Base-by-base conservation (phyloP, 2,797 vertebrate genomes). In the Typhlichthys eigenmanni region DNA sequence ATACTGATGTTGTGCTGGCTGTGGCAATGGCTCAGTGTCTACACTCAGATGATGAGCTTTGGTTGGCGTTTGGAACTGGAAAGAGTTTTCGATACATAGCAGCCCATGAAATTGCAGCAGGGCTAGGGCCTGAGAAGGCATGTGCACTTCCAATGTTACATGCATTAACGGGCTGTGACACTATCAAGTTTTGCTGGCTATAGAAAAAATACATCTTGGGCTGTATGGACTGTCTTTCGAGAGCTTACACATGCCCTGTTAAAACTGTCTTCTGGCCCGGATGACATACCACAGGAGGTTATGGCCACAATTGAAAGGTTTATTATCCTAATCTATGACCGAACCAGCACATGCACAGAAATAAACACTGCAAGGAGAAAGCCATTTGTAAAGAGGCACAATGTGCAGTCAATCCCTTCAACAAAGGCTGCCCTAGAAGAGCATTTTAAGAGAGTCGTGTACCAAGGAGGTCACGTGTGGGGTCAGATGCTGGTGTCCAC, bases 151-250 rank as follows among this genome's bases (percentile, higher is more conserved):
- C 66, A 24, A 47, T 70, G 50, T 59, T 70, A 2, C 68, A 64
- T 59, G 68, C 55, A 13, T 14, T 70, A 24, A 70, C 29, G 6
- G 62, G 68, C 9, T 70, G 62, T 14, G 38, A 70, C 62, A 53
- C 68, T 47, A 47, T 64, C 56, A 1, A 55, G 53, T 13, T 55
- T 55, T 55, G 53, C 24, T 32, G 17, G 5, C 19, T 19, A 19
- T 19, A 29, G 11, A 2, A 55, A 55, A 29, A 55, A 55, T 4
- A 34, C 53, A 29, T 17, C 2, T 1, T 55, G 53, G 53, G 24
- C 53, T 29, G 24, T 55, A 55, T 55, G 29, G 19, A 24, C 19
- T 24, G 53, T 29, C 13, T 51, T 51, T 13, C 4, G 6, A 51
- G 24, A 55, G 5, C 19, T 55, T 19, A 54, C 52, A 54, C 10